phyloP scores from a whole-genome alignment of 2,113 vertebrate genomes.

The Lamprotornis superbus region DNA sequence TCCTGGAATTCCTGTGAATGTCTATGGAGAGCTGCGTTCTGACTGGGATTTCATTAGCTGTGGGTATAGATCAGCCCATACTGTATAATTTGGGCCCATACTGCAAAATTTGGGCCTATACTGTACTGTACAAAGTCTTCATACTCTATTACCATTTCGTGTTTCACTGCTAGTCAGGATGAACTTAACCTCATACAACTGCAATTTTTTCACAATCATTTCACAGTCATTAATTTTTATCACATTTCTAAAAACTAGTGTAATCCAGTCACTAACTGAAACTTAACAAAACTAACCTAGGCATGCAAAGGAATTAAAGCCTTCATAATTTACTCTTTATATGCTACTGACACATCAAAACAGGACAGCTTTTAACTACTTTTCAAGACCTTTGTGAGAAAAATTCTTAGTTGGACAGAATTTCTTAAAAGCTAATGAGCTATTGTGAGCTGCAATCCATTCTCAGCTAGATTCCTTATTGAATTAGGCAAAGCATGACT shows the following conservation, averaged over 20 bases:
- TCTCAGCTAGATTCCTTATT: not conserved
- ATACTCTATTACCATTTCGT: not conserved
- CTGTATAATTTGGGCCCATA: not conserved
- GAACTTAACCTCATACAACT: not conserved
- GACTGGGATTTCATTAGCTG: not conserved
- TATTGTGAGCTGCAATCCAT: not conserved
- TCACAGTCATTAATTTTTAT: not conserved
- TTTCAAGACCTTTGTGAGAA: not conserved
- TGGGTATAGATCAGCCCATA: not conserved
- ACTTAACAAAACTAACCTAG: not conserved
- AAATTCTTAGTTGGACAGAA: not conserved
- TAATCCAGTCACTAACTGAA: not conserved
- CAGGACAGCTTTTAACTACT: not conserved
- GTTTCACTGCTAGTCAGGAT: not conserved
- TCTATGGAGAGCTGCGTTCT: not conserved
- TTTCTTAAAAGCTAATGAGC: not conserved
- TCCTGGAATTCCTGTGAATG: not conserved
- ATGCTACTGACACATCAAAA: not conserved
- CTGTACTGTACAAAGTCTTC: not conserved
- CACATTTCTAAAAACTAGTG: not conserved
- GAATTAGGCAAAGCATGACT: not conserved
- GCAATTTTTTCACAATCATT: not conserved
- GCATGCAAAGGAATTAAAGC: not conserved
- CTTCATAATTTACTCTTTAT: not conserved
- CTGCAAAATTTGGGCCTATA: not conserved